Percentiles rank a stretch among this genome's conserved stretches.
These are phyloP conservation scores for Agapostemon virescens DNA, from an alignment of 2,888 invertebrate genomes.

Conservation along the genomic window DNA sequence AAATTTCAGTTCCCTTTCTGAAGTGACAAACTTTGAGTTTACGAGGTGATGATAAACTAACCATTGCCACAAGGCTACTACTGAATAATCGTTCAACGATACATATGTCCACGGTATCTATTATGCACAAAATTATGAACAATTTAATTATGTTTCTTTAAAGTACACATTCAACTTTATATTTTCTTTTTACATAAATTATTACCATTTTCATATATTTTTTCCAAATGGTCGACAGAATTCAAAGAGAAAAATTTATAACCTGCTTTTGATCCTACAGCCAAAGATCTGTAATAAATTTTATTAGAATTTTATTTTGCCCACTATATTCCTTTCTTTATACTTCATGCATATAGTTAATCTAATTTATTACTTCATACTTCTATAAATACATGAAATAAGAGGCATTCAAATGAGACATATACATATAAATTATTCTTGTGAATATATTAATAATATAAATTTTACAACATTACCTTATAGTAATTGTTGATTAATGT, in stretches of 20 bases:
- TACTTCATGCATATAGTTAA: neutral
- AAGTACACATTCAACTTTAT: neutral
- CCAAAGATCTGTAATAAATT: constrained; percentile 87
- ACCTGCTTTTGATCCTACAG: constrained; percentile 94
- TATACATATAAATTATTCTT: neutral
- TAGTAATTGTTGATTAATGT: neutral
- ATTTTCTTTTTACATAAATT: neutral
- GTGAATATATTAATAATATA: neutral
- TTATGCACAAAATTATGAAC: constrained; percentile 33
- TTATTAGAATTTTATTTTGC: neutral
- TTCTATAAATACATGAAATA: neutral
- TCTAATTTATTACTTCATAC: neutral
- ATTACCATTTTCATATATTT: constrained; percentile 92
- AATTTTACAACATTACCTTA: neutral
- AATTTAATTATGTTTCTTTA: neutral
- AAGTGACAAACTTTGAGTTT: constrained; percentile 97
- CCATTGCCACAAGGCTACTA: constrained; percentile 97
- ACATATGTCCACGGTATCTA: constrained; percentile 90
- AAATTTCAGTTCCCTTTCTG: constrained; percentile 98
- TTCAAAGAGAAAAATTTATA: constrained; percentile 94
- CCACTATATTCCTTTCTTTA: neutral
- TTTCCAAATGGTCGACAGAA: constrained; percentile 91
- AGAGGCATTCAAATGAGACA: neutral
- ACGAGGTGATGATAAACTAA: constrained; percentile 94
- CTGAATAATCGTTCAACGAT: constrained; percentile 98